These are phyloP conservation scores for Camponotus pennsylvanicus DNA, from an alignment of 1,140 invertebrate genomes.

Conservation along the genomic window DNA sequence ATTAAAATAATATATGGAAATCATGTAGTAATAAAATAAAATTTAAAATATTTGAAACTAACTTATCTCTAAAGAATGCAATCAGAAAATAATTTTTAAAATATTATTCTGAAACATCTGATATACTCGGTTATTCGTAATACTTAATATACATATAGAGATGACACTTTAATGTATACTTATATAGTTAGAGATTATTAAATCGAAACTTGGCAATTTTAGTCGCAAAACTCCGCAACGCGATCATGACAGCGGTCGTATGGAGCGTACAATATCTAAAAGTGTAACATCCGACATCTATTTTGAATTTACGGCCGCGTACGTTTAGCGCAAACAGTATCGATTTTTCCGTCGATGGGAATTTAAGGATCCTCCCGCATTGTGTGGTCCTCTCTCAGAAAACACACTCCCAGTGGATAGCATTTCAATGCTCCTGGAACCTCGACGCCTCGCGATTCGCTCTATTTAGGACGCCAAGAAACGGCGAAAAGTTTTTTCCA, in stretches of 20 bases:
- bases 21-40: background rate
- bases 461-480: constrained; percentile 9
- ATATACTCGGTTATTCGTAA: background rate
- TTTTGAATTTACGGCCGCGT: constrained; percentile 67
- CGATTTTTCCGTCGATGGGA: constrained; percentile 50
- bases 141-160: background rate
- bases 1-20: background rate
- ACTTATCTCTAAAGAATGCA: background rate
- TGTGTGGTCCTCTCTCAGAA: background rate
- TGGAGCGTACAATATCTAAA: constrained; percentile 46
- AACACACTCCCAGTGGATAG: background rate
- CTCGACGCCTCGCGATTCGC: background rate
- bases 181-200: background rate
- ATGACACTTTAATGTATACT: background rate
- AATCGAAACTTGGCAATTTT: constrained; percentile 16
- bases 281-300: constrained; percentile 60
- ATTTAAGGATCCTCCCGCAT: constrained; percentile 52
- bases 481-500: constrained; percentile 37
- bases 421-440: background rate
- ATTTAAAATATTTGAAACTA: background rate
- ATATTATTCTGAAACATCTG: background rate
- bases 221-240: constrained; percentile 32
- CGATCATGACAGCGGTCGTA: constrained; percentile 34
- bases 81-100: background rate
- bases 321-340: constrained; percentile 65